phyloP scores from a whole-genome alignment of 2,888 invertebrate genomes.

The Adelphocoris suturalis region DNA sequence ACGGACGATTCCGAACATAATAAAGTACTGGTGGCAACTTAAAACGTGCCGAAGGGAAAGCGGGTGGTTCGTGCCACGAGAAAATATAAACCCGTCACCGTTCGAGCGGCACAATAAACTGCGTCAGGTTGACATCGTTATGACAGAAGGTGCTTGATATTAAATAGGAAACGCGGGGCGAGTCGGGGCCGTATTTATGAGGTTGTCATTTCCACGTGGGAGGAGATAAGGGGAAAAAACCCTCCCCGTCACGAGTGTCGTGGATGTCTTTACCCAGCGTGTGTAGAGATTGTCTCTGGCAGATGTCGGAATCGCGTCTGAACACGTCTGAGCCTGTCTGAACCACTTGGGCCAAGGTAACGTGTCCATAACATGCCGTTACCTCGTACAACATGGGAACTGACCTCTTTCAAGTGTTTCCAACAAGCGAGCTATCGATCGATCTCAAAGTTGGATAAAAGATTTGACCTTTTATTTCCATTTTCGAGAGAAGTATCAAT shows the following conservation, averaged over 20 bases:
- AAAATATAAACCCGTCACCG: background rate
- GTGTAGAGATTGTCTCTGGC: background rate
- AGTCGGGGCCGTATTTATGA: background rate
- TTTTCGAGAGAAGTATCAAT: too few species aligned
- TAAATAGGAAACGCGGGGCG: background rate
- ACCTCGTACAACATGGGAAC: too few species aligned
- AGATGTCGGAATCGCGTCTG: background rate
- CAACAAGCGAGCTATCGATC: too few species aligned
- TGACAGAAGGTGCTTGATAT: background rate
- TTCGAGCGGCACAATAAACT: background rate
- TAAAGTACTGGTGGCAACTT: too few species aligned
- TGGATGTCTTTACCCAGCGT: background rate
- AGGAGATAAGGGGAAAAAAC: slow-evolving; percentile 1
- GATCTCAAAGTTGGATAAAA: too few species aligned
- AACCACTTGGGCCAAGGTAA: background rate
- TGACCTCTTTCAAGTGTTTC: too few species aligned
- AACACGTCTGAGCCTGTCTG: background rate
- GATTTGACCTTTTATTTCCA: too few species aligned
- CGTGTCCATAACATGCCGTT: background rate
- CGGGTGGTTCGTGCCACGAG: too few species aligned
- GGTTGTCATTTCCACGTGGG: slow-evolving; percentile 1
- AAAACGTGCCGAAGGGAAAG: too few species aligned
- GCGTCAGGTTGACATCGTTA: slow-evolving; percentile 1
- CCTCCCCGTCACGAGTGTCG: background rate
- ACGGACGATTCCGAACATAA: too few species aligned